Evolutionary conservation across 2,797 vertebrate species (phyloP), one percentile per base, ranked within the genome.

Genomic region (Melanotaenia pygmaea): DNA sequence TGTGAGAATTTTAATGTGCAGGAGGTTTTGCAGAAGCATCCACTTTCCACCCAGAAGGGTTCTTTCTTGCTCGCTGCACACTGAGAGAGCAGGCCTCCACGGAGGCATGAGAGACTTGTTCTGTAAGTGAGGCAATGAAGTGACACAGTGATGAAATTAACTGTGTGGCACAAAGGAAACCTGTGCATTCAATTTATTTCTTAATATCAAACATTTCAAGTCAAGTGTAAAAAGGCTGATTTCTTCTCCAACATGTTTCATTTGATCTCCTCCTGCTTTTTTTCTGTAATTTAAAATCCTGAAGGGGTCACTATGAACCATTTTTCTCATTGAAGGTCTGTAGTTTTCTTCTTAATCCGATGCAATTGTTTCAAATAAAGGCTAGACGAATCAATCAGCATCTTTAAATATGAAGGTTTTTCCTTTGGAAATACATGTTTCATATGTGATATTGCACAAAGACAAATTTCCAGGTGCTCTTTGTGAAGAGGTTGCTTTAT

Each of bases 241-340:
- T 45, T 16, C 26, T 70, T 14, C 34, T 64, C 45, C 35, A n/a
- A 22, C 4, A 63, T 51, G n/a, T 53, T 56, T 59, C 43, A 54
- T 64, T 58, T 40, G 4, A 38, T 24, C 56, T 28, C 1, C 53
- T 11, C 16, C 50, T 16, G 22, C 30, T 32, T 24, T 8, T 58
- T 57, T 12, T 65, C 14, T 38, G 14, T 20, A 32, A 7, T 22
- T 8, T 53, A 9, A 37, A 32, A 66, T 79, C 91, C 92, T 91
- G 87, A 81, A 94, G 92, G 88, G 89, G 92, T 89, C 92, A 86
- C 89, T 91, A 59, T 86, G 66, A 77, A 81, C 82, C 79, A 86
- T 58, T 85, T 68, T 76, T 82, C 56, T 71, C 43, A 57, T 18
- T 67, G 7, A 67, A 18, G 74, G n/a, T 45, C 2, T 59, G 61